A percentile compares a stretch with the other conserved stretches of the same genome.
phyloP scores from a whole-genome alignment of 2,797 vertebrate species.

The Synanceia verrucosa region DNA sequence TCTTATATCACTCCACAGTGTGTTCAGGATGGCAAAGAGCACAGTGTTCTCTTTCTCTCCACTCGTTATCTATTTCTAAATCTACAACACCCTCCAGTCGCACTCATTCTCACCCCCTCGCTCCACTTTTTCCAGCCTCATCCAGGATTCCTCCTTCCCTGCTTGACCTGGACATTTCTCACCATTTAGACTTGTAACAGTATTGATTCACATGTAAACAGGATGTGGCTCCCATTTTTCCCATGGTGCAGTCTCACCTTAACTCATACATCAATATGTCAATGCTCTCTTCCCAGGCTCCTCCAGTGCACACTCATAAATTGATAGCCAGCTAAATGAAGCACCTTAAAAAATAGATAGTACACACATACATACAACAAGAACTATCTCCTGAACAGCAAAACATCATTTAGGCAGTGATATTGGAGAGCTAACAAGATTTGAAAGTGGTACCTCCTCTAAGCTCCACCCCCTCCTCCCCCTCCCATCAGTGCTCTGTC shows the following conservation, averaged over 20 bases:
- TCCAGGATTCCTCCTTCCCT: slow-evolving; percentile 29
- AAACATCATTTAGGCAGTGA: too few species aligned
- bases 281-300: slow-evolving; percentile 26
- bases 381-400: too few species aligned
- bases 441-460: too few species aligned
- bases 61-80: slow-evolving; percentile 32
- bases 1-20: slow-evolving; percentile 39
- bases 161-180: slow-evolving; percentile 58
- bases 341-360: too few species aligned
- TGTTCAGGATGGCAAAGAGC: slow-evolving; percentile 37
- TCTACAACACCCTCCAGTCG: slow-evolving; percentile 12
- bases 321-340: slow-evolving; percentile 54
- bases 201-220: slow-evolving; percentile 75
- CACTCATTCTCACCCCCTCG: slow-evolving; percentile 11
- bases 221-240: slow-evolving; percentile 51
- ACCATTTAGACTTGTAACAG: slow-evolving; percentile 58
- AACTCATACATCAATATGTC: slow-evolving; percentile 68
- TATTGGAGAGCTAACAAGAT: too few species aligned
- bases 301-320: slow-evolving; percentile 18
- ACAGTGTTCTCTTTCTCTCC: slow-evolving; percentile 37
- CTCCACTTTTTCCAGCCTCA: background rate
- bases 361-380: too few species aligned
- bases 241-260: slow-evolving; percentile 51
- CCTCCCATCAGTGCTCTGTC: too few species aligned
- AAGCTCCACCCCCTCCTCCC: too few species aligned